A percentile compares a stretch with the other conserved stretches of the same genome.
phyloP scores from a whole-genome alignment of 2,113 vertebrate species.

The Platycercus adscitus region DNA sequence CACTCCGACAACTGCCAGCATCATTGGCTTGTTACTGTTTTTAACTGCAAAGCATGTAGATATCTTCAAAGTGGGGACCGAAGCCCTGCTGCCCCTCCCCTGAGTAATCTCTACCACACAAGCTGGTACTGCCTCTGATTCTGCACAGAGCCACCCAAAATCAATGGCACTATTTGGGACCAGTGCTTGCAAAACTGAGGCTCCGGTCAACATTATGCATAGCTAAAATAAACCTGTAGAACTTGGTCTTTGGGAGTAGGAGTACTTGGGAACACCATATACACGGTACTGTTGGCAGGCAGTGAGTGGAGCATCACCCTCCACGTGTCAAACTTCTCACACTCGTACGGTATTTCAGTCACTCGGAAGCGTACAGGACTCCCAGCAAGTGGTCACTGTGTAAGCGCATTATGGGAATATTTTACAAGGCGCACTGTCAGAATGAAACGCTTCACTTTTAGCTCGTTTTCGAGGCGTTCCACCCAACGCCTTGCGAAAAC shows the following conservation, averaged over 20 bases:
- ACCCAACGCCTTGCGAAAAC: background rate
- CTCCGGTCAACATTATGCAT: rapidly evolving
- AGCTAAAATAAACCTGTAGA: rapidly evolving
- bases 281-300: rapidly evolving
- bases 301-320: background rate
- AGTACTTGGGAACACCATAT: background rate
- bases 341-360: rapidly evolving
- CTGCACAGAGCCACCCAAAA: background rate
- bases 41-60: background rate
- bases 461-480: rapidly evolving
- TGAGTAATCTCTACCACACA: background rate
- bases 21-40: background rate
- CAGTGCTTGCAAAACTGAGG: background rate
- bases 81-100: background rate
- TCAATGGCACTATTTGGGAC: rapidly evolving
- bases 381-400: rapidly evolving
- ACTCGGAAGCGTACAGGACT: rapidly evolving
- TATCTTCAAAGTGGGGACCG: rapidly evolving
- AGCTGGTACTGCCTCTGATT: background rate
- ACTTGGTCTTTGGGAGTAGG: background rate
- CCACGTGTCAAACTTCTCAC: background rate
- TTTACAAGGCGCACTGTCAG: rapidly evolving
- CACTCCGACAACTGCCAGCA: background rate
- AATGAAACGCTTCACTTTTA: rapidly evolving
- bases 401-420: rapidly evolving